Evolutionary conservation across 2,888 invertebrate species (phyloP).

Genomic region (Ischnura elegans): DNA sequence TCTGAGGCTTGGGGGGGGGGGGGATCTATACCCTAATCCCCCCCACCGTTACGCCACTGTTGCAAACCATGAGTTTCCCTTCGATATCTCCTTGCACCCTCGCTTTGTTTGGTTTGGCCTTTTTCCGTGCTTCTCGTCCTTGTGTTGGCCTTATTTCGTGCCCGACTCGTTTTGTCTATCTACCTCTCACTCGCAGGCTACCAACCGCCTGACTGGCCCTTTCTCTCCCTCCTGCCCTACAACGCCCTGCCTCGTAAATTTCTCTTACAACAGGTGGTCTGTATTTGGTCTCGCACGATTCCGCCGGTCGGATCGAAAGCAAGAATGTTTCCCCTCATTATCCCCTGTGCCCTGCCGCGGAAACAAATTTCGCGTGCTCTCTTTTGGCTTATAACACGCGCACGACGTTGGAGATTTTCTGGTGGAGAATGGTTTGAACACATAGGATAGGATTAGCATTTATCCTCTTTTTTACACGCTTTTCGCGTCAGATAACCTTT

Average conservation of each 20-base stretch:
- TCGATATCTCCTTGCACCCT: neutral
- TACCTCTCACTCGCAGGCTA: neutral
- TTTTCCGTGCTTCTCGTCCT: neutral
- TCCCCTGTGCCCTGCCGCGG: neutral
- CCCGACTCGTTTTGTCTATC: neutral
- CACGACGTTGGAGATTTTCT: neutral
- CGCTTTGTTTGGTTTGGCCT: neutral
- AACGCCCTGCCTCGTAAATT: neutral
- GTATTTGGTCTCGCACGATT: constrained; percentile 24
- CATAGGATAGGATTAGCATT: too few species aligned
- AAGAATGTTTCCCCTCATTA: constrained; percentile 6
- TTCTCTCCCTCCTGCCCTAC: neutral
- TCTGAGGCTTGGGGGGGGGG: too few species aligned
- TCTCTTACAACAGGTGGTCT: constrained; percentile 57
- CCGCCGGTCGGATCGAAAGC: neutral
- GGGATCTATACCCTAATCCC: too few species aligned
- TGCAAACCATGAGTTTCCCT: too few species aligned
- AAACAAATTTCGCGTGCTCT: neutral
- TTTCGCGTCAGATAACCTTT: too few species aligned
- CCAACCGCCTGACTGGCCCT: too few species aligned
- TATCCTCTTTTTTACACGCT: too few species aligned
- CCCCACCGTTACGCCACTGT: too few species aligned
- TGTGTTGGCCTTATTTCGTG: neutral
- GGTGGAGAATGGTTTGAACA: too few species aligned
- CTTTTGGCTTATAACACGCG: neutral